Evolutionary conservation across 1,140 invertebrate species (phyloP).

Genomic region (Orchesella cincta): DNA sequence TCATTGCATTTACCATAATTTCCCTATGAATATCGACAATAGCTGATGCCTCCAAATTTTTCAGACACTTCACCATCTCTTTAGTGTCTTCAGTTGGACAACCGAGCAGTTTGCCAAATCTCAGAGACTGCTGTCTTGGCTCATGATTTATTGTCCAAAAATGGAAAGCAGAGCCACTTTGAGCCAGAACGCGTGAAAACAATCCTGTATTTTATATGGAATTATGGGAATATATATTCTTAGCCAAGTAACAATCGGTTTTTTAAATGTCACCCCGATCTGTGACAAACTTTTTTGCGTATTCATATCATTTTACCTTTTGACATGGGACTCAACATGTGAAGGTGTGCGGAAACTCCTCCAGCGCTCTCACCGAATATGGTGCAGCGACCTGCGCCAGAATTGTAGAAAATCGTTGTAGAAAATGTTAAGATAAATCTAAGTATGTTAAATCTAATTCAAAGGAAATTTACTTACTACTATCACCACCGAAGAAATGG

Average conservation of each 20-base stretch:
- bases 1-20: conserved; percentile 18
- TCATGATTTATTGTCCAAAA: conserved; percentile 22
- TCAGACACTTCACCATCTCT: conserved; percentile 18
- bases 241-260: no score
- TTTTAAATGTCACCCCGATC: no score
- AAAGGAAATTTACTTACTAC: no score
- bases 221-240: no score
- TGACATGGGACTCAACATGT: conserved; percentile 36
- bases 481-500: conserved; percentile 33
- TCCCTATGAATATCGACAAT: conserved; percentile 35
- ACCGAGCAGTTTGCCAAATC: neutral
- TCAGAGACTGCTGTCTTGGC: neutral
- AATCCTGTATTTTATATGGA: neutral
- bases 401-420: neutral
- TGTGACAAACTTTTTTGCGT: neutral
- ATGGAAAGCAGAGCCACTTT: conserved; percentile 25
- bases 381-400: neutral
- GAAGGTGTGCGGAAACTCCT: conserved; percentile 28
- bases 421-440: no score
- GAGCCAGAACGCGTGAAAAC: neutral
- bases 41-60: conserved; percentile 32
- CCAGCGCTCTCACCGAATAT: conserved; percentile 33
- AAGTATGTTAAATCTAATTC: no score
- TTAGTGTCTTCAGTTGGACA: conserved; percentile 10
- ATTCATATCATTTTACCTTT: conserved; percentile 23